phyloP scores from a whole-genome alignment of 2,888 invertebrate species.

The Caenorhabditis doughertyi region DNA sequence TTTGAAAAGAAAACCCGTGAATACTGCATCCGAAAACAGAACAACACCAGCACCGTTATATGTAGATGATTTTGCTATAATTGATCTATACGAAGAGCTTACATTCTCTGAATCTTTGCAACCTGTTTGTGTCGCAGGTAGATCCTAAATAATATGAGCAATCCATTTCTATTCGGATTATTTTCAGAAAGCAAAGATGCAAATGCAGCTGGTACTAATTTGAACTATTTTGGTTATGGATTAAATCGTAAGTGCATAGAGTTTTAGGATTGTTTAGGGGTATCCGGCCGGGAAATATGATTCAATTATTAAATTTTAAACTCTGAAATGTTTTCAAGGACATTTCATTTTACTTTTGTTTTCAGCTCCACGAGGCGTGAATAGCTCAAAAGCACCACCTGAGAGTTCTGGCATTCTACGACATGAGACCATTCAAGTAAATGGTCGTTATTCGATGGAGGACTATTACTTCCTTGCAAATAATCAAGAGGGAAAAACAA shows the following conservation, averaged over 20 bases:
- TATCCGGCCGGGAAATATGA: no score
- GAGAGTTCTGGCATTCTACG: slow-evolving; percentile 8
- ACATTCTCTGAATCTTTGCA: background rate
- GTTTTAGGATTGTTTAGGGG: no score
- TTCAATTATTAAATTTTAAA: no score
- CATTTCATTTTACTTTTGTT: background rate
- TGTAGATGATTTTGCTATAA: slow-evolving; percentile 36
- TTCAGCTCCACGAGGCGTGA: background rate
- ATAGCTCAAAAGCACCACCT: no score
- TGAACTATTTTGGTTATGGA: slow-evolving; percentile 32
- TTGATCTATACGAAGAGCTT: slow-evolving; percentile 39
- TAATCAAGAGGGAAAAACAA: background rate
- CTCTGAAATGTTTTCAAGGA: background rate
- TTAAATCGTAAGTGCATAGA: slow-evolving; percentile 22
- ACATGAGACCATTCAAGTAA: background rate
- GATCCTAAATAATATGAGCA: background rate
- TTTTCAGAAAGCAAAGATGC: background rate
- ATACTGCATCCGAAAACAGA: background rate
- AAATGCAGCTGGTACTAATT: background rate
- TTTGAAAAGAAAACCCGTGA: background rate
- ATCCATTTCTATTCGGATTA: background rate
- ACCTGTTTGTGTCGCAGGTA: slow-evolving; percentile 19
- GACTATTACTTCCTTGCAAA: background rate
- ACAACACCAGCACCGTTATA: background rate
- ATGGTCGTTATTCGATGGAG: background rate